phyloP scores from a whole-genome alignment of 2,113 vertebrate genomes.

The Macroglossus sobrinus region DNA sequence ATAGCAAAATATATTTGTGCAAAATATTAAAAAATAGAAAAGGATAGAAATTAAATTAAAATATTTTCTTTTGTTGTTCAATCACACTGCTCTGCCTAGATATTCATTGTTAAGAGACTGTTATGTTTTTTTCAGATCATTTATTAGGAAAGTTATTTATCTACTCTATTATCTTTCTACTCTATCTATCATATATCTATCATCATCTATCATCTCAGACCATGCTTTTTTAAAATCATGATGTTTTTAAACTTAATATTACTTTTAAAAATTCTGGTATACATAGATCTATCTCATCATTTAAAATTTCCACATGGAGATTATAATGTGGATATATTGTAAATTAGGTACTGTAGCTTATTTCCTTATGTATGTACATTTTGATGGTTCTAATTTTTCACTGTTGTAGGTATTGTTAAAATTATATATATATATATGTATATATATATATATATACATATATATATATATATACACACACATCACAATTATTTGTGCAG shows the following conservation, averaged over 20 bases:
- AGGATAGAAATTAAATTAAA: background rate
- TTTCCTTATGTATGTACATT: background rate
- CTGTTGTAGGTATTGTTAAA: background rate
- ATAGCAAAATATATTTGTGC: background rate
- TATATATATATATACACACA: background rate
- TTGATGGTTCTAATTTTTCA: background rate
- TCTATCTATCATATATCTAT: background rate
- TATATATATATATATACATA: too few relatives aligned
- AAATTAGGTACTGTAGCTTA: background rate
- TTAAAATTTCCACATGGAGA: background rate
- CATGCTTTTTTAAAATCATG: background rate
- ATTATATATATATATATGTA: background rate
- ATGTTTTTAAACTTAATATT: background rate
- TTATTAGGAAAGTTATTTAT: background rate
- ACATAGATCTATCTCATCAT: background rate
- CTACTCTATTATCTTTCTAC: background rate
- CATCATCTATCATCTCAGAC: background rate
- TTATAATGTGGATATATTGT: background rate
- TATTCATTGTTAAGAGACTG: background rate
- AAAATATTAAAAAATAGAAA: background rate
- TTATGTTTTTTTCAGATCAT: background rate
- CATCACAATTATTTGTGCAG: background rate
- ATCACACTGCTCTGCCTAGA: background rate
- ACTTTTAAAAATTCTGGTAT: background rate
- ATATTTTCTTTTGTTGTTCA: background rate